These are phyloP conservation scores for Arrhamphus sclerolepis DNA, from an alignment of 2,797 vertebrate genomes.

Conservation along the genomic window DNA sequence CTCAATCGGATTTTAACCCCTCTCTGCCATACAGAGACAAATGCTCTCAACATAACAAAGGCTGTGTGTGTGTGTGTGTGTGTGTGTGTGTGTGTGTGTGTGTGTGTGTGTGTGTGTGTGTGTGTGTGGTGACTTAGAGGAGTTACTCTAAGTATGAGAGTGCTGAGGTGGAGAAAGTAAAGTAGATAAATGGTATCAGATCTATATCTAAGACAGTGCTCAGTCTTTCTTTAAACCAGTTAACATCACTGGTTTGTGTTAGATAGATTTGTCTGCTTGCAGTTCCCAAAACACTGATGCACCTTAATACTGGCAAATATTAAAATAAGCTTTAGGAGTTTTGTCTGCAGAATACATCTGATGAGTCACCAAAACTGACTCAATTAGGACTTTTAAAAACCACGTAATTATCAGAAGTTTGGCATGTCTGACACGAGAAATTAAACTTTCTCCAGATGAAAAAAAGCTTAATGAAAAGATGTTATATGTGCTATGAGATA, in stretches of 20 bases:
- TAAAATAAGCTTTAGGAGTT: background rate
- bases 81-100: conserved; percentile 23
- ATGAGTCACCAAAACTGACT: background rate
- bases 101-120: conserved; percentile 34
- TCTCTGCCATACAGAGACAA: conserved; percentile 73
- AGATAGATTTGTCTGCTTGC: background rate
- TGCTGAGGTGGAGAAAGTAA: too few relatives aligned
- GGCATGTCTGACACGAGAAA: background rate
- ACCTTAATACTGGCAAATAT: background rate
- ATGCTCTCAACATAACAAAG: conserved; percentile 80
- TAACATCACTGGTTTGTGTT: conserved; percentile 2
- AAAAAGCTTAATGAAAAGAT: background rate
- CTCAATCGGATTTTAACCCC: conserved; percentile 80
- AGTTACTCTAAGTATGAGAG: too few relatives aligned
- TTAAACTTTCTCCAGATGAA: background rate
- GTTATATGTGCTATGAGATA: background rate
- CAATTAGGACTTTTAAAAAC: background rate
- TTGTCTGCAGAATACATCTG: conserved; percentile 4
- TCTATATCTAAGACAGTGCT: background rate
- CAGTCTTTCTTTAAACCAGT: background rate
- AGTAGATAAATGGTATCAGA: background rate
- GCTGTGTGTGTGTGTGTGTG: conserved; percentile 51
- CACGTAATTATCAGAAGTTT: too few relatives aligned
- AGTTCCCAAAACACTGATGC: conserved; percentile 9
- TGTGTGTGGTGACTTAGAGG: too few relatives aligned